Evolutionary conservation across 1,140 invertebrate genomes (phyloP).

Genomic region (Heterodera schachtii): DNA sequence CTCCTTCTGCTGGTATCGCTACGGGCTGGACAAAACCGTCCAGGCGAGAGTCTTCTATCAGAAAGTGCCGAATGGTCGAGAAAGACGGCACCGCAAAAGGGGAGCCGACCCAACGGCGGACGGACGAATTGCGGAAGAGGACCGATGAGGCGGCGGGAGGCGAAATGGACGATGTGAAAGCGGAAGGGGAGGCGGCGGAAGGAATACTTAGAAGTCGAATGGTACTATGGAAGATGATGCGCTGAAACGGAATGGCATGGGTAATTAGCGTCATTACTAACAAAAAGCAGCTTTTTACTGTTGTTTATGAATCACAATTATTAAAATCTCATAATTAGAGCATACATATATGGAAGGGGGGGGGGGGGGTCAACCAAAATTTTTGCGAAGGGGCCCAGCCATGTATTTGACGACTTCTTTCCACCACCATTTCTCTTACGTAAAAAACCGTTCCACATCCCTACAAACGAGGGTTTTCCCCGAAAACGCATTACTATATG

Average conservation of each 20-base stretch:
- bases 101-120: neutral
- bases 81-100: neutral
- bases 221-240: neutral
- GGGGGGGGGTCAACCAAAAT: too few species aligned
- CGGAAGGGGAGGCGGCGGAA: neutral
- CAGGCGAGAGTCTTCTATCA: neutral
- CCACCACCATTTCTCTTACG: too few species aligned
- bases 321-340: too few species aligned
- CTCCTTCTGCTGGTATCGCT: too few species aligned
- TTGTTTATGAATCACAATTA: too few species aligned
- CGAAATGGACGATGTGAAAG: neutral
- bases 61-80: neutral
- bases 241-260: neutral
- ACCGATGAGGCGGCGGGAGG: neutral
- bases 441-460: too few species aligned
- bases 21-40: neutral
- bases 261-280: neutral
- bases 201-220: neutral
- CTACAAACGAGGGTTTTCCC: too few species aligned
- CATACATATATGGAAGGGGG: too few species aligned
- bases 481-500: too few species aligned
- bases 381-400: too few species aligned
- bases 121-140: slow-evolving; percentile 2
- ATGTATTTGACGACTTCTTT: too few species aligned
- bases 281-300: too few species aligned